These are phyloP conservation scores for Siniperca scherzeri DNA, from an alignment of 2,797 vertebrate genomes.

Conservation along the genomic window DNA sequence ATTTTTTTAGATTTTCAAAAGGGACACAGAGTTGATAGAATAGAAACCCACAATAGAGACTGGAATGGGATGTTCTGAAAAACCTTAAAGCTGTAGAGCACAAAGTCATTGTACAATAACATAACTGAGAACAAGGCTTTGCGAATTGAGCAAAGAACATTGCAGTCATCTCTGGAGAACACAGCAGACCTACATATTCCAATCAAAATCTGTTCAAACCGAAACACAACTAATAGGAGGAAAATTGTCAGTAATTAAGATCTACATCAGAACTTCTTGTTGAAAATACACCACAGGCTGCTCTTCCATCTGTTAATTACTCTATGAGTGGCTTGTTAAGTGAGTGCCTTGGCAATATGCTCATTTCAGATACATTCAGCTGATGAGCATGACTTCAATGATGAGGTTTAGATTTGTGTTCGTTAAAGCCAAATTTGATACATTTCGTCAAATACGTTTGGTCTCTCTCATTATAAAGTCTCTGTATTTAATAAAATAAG, in stretches of 20 bases:
- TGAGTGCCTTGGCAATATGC: constrained; percentile 54
- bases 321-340: constrained; percentile 70
- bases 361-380: constrained; percentile 64
- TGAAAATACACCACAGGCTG: constrained; percentile 74
- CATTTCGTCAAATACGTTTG: constrained; percentile 28
- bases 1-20: constrained; percentile 10
- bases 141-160: constrained; percentile 14
- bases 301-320: constrained; percentile 80
- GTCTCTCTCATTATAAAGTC: not conserved
- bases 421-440: constrained; percentile 35
- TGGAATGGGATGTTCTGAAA: constrained; percentile 8
- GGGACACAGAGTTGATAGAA: not conserved
- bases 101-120: not conserved
- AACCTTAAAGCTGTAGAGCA: constrained; percentile 1
- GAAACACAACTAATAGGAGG: constrained; percentile 59
- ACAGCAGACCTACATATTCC: constrained; percentile 58
- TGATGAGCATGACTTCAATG: constrained; percentile 55
- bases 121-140: constrained; percentile 27
- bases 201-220: constrained; percentile 60
- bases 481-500: constrained; percentile 1
- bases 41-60: not conserved
- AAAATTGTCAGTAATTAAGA: constrained; percentile 78
- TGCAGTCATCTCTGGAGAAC: constrained; percentile 51
- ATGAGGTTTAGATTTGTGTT: constrained; percentile 55
- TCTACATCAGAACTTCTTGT: constrained; percentile 72